These are phyloP conservation scores for Lobophora halterata DNA, from an alignment of 2,888 invertebrate genomes.

Conservation along the genomic window DNA sequence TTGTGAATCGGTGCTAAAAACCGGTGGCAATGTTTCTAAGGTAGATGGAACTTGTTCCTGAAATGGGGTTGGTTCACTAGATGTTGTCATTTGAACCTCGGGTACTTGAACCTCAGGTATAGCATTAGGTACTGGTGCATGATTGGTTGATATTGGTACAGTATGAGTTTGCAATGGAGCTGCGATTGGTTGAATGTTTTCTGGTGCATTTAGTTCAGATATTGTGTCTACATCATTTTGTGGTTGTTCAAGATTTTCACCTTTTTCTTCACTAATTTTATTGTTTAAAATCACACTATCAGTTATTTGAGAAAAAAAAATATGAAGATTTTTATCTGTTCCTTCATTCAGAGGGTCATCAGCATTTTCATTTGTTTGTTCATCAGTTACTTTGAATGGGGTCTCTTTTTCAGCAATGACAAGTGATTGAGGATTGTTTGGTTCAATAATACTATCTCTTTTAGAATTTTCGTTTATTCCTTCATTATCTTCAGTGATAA, in stretches of 20 bases:
- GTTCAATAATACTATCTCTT: not conserved
- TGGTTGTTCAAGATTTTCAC: not conserved
- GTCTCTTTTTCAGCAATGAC: not conserved
- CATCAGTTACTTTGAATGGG: not conserved
- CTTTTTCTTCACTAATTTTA: not conserved
- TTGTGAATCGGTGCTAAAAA: slow-evolving; percentile 26
- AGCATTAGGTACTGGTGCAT: too few species aligned
- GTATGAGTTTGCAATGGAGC: not conserved
- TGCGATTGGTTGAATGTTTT: slow-evolving; percentile 5
- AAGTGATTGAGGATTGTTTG: slow-evolving; percentile 1
- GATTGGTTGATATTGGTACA: slow-evolving; percentile 10
- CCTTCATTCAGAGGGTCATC: not conserved
- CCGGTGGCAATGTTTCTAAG: slow-evolving; percentile 33
- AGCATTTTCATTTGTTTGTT: slow-evolving; percentile 4
- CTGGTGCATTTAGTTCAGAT: slow-evolving; percentile 1
- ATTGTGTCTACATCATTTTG: slow-evolving; percentile 1
- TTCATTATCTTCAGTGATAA: not conserved
- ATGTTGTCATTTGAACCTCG: not conserved
- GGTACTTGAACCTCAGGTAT: too few species aligned
- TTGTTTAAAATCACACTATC: not conserved
- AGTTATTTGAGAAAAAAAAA: not conserved
- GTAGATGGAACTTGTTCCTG: slow-evolving; percentile 21
- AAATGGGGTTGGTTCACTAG: slow-evolving; percentile 20
- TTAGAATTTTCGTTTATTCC: slow-evolving; percentile 2
- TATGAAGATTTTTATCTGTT: not conserved